These are phyloP conservation scores for Ophioderma brevispina DNA, from an alignment of 35 echinoderm and acorn worm genomes.

Conservation along the genomic window DNA sequence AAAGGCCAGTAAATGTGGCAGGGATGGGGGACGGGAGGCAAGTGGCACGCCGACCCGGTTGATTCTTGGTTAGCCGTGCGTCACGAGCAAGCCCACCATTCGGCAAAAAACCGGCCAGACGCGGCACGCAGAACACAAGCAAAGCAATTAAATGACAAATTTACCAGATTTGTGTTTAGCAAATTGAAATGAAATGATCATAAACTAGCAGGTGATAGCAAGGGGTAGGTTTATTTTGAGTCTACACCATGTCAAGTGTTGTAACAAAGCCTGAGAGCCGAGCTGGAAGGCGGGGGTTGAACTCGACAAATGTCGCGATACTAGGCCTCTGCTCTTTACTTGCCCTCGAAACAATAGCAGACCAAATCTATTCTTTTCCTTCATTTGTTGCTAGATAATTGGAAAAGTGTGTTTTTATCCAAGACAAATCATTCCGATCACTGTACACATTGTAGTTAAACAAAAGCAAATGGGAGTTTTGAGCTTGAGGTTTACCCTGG, in stretches of 20 bases:
- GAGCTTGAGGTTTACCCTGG: background rate
- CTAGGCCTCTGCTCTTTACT: background rate
- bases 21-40: background rate
- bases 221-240: background rate
- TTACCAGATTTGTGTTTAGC: background rate
- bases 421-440: background rate
- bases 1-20: background rate
- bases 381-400: background rate
- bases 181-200: conserved; percentile 15
- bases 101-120: background rate
- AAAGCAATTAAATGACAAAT: conserved; percentile 15
- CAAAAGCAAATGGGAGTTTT: background rate
- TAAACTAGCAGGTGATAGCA: conserved; percentile 4
- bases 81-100: background rate
- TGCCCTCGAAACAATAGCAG: background rate
- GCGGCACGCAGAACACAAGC: background rate
- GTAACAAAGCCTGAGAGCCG: background rate
- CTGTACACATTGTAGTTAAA: background rate
- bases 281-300: background rate
- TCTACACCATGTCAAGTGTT: background rate
- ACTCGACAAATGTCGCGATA: background rate
- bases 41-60: background rate
- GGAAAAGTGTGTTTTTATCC: background rate
- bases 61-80: background rate
- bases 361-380: background rate